Conservation (phyloP, 2,888 invertebrate species). For the Cantharis rufa region DNA sequence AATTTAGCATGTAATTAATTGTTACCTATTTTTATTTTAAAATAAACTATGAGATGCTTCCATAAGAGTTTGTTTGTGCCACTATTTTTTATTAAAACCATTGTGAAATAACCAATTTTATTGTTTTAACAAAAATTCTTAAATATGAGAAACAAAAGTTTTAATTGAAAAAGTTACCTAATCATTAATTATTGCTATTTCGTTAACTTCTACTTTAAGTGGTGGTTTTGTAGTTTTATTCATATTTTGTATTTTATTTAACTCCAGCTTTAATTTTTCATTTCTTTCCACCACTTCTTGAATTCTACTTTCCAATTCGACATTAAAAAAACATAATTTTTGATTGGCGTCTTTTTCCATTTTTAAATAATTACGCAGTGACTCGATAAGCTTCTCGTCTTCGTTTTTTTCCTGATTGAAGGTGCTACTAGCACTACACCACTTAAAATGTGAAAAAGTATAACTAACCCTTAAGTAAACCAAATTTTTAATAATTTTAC, state of each 20-base stretch:
- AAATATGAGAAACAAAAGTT: too few species aligned
- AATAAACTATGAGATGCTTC: neutral
- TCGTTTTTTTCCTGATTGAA: slow-evolving; percentile 17
- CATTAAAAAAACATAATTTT: slow-evolving; percentile 11
- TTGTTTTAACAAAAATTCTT: too few species aligned
- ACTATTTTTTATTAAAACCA: too few species aligned
- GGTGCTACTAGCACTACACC: slow-evolving; percentile 12
- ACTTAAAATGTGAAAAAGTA: neutral
- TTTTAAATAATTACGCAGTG: slow-evolving; percentile 5
- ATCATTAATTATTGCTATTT: too few species aligned
- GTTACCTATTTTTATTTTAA: neutral
- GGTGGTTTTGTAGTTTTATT: too few species aligned
- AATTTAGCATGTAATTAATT: neutral
- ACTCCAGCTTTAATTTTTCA: neutral
- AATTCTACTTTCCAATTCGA: slow-evolving; percentile 7
- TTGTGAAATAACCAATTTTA: too few species aligned
- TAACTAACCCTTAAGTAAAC: neutral
- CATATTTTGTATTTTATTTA: neutral
- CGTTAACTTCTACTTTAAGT: too few species aligned
- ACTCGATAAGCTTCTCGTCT: neutral
- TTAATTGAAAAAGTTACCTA: too few species aligned
- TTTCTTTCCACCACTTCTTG: neutral
- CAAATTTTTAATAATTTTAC: slow-evolving; percentile 1
- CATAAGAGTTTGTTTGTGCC: neutral
- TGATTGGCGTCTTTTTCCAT: slow-evolving; percentile 18